Percentiles rank a stretch among this genome's conserved stretches.
Conservation (phyloP, 2,888 invertebrate species). For the Cynaeus angustus region DNA sequence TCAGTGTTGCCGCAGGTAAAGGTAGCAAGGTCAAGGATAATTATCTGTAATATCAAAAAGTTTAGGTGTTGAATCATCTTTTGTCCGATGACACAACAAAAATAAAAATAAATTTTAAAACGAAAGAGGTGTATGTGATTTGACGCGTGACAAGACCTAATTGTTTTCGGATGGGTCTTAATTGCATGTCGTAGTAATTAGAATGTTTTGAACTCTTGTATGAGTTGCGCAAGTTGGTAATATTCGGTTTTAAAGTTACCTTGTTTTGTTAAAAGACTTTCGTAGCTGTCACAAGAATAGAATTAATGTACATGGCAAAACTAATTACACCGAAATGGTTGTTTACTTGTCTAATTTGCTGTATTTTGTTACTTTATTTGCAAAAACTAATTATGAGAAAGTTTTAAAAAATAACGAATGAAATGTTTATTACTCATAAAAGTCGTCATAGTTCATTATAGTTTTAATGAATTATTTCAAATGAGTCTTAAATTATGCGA, state of each 20-base stretch:
- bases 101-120: too few species aligned
- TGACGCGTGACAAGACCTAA: neutral
- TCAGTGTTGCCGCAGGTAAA: constrained; percentile 36
- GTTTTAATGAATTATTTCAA: neutral
- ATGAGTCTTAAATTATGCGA: too few species aligned
- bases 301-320: too few species aligned
- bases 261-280: neutral
- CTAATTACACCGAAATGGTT: constrained; percentile 29
- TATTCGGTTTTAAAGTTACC: constrained; percentile 8
- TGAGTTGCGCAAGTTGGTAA: constrained; percentile 7
- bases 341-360: constrained; percentile 20
- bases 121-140: too few species aligned
- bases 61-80: constrained; percentile 33
- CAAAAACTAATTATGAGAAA: constrained; percentile 38
- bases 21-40: constrained; percentile 47
- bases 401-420: constrained; percentile 11
- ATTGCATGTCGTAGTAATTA: neutral
- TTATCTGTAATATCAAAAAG: constrained; percentile 18
- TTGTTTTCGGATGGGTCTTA: neutral
- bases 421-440: constrained; percentile 16
- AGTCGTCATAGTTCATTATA: neutral
- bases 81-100: constrained; percentile 18
- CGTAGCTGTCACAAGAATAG: too few species aligned
- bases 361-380: constrained; percentile 16
- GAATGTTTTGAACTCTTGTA: neutral